Evolutionary conservation across 2,888 invertebrate genomes (phyloP).

Genomic region (Brachypalpus laphriformis): DNA sequence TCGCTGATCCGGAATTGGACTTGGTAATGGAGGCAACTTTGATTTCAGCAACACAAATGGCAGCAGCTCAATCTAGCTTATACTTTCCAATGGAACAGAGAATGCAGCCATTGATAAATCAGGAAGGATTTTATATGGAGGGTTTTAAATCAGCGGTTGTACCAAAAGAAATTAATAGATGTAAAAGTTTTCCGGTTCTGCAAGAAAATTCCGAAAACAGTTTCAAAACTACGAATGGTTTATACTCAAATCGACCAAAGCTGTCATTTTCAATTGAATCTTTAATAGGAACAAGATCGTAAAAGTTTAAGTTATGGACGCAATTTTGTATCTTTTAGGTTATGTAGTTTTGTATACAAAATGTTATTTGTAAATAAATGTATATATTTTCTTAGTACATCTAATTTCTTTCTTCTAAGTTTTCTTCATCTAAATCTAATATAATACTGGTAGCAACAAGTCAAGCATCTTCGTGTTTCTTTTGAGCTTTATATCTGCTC

Average conservation of each 20-base stretch:
- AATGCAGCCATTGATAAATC: neutral
- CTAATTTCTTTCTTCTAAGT: neutral
- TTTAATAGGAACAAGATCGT: conserved; percentile 86
- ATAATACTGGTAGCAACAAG: too few species aligned
- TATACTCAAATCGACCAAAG: conserved; percentile 76
- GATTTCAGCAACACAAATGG: conserved; percentile 74
- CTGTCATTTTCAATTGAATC: conserved; percentile 86
- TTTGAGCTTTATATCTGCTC: too few species aligned
- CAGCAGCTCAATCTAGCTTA: conserved; percentile 24
- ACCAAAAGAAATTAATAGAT: neutral
- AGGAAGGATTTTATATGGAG: neutral
- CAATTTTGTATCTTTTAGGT: neutral
- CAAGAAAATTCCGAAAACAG: neutral
- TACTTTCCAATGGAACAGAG: conserved; percentile 17
- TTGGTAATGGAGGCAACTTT: conserved; percentile 80
- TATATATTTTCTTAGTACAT: conserved; percentile 14
- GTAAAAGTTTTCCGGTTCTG: conserved; percentile 63
- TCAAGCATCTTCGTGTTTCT: too few species aligned
- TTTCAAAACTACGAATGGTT: neutral
- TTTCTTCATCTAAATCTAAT: too few species aligned
- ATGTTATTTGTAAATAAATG: conserved; percentile 33
- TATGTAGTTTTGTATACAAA: neutral
- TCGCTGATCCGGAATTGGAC: conserved; percentile 83
- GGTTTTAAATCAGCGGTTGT: neutral
- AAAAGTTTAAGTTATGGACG: neutral